Conservation (phyloP, 2,888 invertebrate genomes). For the Parochlus steinenii region DNA sequence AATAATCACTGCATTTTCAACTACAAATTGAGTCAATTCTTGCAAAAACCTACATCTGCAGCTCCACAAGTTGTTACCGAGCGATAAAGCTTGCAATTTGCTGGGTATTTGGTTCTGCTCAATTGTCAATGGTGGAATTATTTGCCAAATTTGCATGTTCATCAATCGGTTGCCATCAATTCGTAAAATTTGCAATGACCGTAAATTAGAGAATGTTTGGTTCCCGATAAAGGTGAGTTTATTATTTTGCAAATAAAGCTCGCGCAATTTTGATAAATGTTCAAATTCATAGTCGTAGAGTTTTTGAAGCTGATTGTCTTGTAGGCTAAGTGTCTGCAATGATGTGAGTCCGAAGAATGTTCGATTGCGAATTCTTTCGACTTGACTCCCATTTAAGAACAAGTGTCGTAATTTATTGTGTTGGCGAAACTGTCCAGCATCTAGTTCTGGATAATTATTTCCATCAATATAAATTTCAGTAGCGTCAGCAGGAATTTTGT, state of each 20-base stretch:
- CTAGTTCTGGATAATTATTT: constrained; percentile 67
- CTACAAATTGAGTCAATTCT: constrained; percentile 67
- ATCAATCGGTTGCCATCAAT: constrained; percentile 73
- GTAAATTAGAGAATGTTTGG: constrained; percentile 58
- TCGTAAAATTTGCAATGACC: constrained; percentile 62
- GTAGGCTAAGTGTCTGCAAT: constrained; percentile 64
- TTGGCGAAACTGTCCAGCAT: constrained; percentile 84
- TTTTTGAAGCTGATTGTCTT: constrained; percentile 64
- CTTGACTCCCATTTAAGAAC: constrained; percentile 71
- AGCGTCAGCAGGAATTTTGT: constrained; percentile 87
- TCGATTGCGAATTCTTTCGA: constrained; percentile 75
- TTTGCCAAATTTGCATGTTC: constrained; percentile 67
- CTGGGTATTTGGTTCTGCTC: too few species aligned
- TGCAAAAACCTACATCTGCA: constrained; percentile 83
- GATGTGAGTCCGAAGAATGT: constrained; percentile 78
- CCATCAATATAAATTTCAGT: constrained; percentile 88
- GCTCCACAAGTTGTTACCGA: constrained; percentile 77
- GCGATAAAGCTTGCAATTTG: constrained; percentile 47
- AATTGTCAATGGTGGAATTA: constrained; percentile 27
- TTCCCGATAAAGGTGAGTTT: constrained; percentile 63
- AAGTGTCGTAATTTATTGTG: constrained; percentile 76
- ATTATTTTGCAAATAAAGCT: constrained; percentile 76
- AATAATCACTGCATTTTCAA: constrained; percentile 66
- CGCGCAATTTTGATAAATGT: constrained; percentile 59
- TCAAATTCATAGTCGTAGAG: constrained; percentile 80